These are phyloP conservation scores for Ariolimax columbianus DNA, from an alignment of 2,888 invertebrate genomes.

Conservation along the genomic window DNA sequence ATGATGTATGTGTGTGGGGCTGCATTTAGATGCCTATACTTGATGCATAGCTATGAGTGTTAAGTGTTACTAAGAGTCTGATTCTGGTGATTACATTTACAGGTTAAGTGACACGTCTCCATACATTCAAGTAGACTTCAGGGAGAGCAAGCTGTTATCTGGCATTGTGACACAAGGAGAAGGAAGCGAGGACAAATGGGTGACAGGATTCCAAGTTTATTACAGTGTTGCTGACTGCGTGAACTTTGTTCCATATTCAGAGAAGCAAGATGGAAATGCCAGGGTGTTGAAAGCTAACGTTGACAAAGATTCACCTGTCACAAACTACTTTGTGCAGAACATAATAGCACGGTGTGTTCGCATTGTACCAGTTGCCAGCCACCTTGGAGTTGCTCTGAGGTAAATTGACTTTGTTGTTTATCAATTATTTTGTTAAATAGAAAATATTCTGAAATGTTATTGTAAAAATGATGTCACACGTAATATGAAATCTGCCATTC, in stretches of 20 bases:
- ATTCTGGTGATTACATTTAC: neutral
- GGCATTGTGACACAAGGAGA: conserved; percentile 66
- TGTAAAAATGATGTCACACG: no score
- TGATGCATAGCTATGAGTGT: neutral
- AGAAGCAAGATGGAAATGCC: conserved; percentile 47
- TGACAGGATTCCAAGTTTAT: conserved; percentile 59
- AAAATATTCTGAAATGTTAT: neutral
- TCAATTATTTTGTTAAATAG: neutral
- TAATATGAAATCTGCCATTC: no score
- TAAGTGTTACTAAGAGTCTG: neutral
- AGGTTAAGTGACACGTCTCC: conserved; percentile 33
- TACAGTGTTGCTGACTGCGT: conserved; percentile 64
- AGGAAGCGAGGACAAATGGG: conserved; percentile 63
- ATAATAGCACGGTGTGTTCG: conserved; percentile 50
- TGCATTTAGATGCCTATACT: neutral
- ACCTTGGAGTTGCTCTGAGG: conserved; percentile 50
- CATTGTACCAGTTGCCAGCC: conserved; percentile 47
- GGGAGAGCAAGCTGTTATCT: conserved; percentile 59
- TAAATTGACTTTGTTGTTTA: conserved; percentile 28
- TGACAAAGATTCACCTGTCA: conserved; percentile 43
- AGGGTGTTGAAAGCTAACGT: conserved; percentile 49
- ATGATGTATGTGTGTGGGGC: neutral
- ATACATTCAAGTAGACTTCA: conserved; percentile 64
- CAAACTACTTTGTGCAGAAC: conserved; percentile 47
- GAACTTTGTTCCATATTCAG: conserved; percentile 59